Base-by-base conservation (phyloP, 2,888 invertebrate species). In the Pheosia tremula region DNA sequence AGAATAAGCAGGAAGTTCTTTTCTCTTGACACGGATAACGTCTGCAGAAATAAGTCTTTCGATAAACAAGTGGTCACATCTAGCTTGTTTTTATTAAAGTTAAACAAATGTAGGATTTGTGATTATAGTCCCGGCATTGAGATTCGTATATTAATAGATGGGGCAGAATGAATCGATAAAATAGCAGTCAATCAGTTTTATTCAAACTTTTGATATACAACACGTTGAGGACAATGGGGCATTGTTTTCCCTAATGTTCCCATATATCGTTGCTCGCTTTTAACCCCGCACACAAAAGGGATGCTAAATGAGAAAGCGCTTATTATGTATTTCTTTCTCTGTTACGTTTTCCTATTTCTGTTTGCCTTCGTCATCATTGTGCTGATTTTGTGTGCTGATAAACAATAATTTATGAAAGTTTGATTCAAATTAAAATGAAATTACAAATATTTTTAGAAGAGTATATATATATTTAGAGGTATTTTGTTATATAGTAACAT, bases 191-290 rank as follows among this genome's bases (percentile, higher is more conserved):
- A 82, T 82, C 81, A 78, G 78, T 73, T 78, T 78, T 76, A 76
- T 79, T 75, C 77, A 82, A 79, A 80, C 75, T 83, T 81, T 79
- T 84, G 80, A 81, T 79, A 75, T 78, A 81, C 72, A 78, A 72
- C 70, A 71, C 70, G 72, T 74, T 72, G 71, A 78, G 68, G 69
- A 88, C 84, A 87, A 85, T 81, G 75, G 79, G 64, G 79, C 79
- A 83, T 89, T 88, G 88, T 89, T 88, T 87, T 79, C 81, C 79
- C 80, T 88, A 88, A 89, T 87, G 85, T 80, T 83, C 80, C 78
- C 85, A 87, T 89, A 88, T 82, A 89, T 88, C 81, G 84, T 78
- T 77, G 78, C 81, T 77, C 82, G 83, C 82, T 85, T 87, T 86
- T 83, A 82, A 82, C 82, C 80, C 74, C 59, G 66, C 64, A 81